These are phyloP conservation scores for human DNA, from an alignment of 2,113 vertebrate species.

Conservation along the genomic window DNA sequence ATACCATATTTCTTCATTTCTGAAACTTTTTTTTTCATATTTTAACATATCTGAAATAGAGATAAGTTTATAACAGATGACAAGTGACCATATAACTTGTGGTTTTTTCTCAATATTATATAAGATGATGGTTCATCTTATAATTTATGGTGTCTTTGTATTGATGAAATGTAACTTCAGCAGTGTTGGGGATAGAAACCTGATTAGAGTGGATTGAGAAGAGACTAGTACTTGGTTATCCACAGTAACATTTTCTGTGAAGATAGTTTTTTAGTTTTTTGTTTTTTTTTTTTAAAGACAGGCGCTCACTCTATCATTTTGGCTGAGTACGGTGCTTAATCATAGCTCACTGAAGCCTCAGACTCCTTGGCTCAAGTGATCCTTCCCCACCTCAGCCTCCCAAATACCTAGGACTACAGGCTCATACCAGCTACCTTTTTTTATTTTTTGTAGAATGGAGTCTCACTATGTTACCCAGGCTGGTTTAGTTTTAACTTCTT, in stretches of 20 bases:
- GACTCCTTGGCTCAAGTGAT: too few species aligned
- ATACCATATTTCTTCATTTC: conserved; percentile 1
- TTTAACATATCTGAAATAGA: conserved; percentile 5
- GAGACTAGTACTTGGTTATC: background rate
- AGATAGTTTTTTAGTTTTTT: background rate
- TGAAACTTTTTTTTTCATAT: background rate
- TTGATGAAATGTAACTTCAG: background rate
- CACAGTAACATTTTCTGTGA: background rate
- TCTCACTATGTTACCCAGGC: too few species aligned
- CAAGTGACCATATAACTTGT: background rate
- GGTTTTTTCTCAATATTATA: background rate
- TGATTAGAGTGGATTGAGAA: background rate
- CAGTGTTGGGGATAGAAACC: background rate
- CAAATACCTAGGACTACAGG: too few species aligned
- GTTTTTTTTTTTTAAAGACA: too few species aligned
- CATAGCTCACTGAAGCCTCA: too few species aligned
- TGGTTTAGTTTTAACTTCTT: background rate
- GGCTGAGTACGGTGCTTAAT: too few species aligned
- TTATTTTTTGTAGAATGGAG: too few species aligned
- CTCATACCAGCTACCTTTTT: too few species aligned
- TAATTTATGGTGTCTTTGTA: background rate
- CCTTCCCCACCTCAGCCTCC: too few species aligned
- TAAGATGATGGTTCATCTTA: conserved; percentile 27
- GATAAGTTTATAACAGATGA: background rate
- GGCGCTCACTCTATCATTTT: too few species aligned